phyloP scores from a whole-genome alignment of 2,113 vertebrate genomes.

The Nibea albiflora region DNA sequence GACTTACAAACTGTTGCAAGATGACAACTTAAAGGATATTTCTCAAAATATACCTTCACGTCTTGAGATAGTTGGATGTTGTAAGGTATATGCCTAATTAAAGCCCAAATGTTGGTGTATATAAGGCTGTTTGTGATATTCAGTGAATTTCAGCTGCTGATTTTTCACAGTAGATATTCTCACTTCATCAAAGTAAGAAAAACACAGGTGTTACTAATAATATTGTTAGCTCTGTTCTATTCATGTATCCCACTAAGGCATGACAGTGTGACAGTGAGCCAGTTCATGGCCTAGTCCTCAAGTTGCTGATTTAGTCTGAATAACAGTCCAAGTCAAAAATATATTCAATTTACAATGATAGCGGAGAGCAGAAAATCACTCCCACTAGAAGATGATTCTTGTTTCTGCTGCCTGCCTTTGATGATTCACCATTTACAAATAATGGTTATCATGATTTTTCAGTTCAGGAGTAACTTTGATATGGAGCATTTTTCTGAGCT shows the following conservation, averaged over 20 bases:
- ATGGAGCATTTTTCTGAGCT: background rate
- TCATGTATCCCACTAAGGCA: too few species aligned
- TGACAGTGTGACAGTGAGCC: too few species aligned
- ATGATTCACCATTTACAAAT: too few species aligned
- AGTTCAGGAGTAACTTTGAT: too few species aligned
- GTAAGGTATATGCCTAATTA: background rate
- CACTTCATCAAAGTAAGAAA: background rate
- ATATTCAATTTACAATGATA: background rate
- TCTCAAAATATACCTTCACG: background rate
- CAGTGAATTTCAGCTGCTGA: background rate
- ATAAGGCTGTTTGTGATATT: background rate
- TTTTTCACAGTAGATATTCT: background rate
- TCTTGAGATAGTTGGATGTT: background rate
- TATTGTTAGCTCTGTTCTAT: background rate
- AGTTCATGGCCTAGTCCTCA: background rate
- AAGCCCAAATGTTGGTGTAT: background rate
- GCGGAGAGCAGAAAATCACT: background rate
- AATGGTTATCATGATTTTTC: too few species aligned
- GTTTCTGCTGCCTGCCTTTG: background rate
- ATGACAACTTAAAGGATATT: background rate
- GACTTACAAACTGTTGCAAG: background rate
- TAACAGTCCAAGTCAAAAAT: too few species aligned
- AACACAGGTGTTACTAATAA: background rate
- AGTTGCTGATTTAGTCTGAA: too few species aligned
- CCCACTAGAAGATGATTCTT: background rate